phyloP scores from a whole-genome alignment of 2,113 vertebrate species.

The Sylvia atricapilla region DNA sequence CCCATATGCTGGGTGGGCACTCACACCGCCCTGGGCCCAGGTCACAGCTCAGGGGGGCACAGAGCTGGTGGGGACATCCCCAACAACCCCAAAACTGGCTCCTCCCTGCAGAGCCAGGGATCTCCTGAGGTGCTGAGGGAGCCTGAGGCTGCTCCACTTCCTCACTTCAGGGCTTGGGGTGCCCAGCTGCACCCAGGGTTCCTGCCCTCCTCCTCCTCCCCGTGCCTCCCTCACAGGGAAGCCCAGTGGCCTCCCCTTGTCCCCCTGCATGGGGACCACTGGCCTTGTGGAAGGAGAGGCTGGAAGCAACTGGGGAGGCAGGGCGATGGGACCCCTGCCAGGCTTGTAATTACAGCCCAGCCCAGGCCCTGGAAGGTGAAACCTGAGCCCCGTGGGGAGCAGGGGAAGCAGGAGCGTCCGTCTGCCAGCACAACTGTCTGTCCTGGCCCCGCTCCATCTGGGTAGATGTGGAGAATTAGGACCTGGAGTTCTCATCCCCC shows the following conservation, averaged over 20 bases:
- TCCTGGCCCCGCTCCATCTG: background rate
- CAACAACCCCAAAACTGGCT: background rate
- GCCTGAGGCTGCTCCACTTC: fast-evolving
- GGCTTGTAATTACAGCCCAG: background rate
- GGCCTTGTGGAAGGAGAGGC: background rate
- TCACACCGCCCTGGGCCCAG: fast-evolving
- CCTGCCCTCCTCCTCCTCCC: background rate
- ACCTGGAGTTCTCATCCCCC: background rate
- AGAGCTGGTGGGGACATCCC: background rate
- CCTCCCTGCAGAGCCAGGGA: background rate
- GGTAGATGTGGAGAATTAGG: background rate
- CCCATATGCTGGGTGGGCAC: background rate
- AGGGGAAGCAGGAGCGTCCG: background rate
- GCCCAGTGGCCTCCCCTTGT: background rate
- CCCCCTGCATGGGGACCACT: fast-evolving
- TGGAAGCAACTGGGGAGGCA: background rate
- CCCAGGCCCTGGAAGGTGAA: fast-evolving
- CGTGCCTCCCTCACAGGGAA: background rate
- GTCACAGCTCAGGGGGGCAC: background rate
- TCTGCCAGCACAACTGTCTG: background rate
- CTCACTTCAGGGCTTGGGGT: fast-evolving
- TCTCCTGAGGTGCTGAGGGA: fast-evolving
- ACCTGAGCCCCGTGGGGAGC: conserved; percentile 6
- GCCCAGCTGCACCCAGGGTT: background rate
- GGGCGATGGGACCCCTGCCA: background rate